Evolutionary conservation across 2,113 vertebrate genomes (phyloP), one percentile per base, ranked within the genome.

Genomic region (Sinocyclocheilus anophthalmus): DNA sequence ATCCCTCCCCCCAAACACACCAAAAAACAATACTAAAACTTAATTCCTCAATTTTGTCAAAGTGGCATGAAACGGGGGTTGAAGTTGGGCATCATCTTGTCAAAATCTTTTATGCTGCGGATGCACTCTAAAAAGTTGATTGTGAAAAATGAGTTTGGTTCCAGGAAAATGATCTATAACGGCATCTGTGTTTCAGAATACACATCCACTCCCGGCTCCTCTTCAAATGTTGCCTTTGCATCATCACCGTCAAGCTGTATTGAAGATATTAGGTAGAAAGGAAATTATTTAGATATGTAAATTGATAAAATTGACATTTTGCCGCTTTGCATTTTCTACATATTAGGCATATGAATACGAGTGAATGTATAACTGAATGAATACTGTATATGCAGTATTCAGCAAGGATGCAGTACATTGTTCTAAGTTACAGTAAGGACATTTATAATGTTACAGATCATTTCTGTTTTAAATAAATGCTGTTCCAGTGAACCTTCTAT

Each of bases 101-200:
- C 7, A 37, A 13, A 55, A 0, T 37, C 3, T 11, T 18, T 33
- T 59, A 20, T 13, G 53, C 6, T 14, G 30, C 30, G 22, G n/a
- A n/a, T 45, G 39, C 7, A 7, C 50, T 78, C 18, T 7, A 37
- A 13, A 33, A 33, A 57, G 53, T 5, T 61, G 33, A 78, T 78
- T 77, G 76, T 57, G 26, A 77, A 18, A 61, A 42, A 61, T 16
- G 2, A 14, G 33, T 79, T 59, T 61, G n/a, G 14, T 45, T 16
- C n/a, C 13, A 45, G 63, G 22, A 37, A 39, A 73, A 14, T 12
- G 14, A 33, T 91, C 89, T 94, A 95, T 76, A 93, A 87, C 11
- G 98, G 97, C 98, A 99, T 99, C 88, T 94, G 94, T 82, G 96
- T 93, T 93, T 99, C 97, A 42, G 96, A 89, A 78, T 99, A 99